Evolutionary conservation across 2,888 invertebrate genomes (phyloP).

Genomic region (Hypsopygia costalis): DNA sequence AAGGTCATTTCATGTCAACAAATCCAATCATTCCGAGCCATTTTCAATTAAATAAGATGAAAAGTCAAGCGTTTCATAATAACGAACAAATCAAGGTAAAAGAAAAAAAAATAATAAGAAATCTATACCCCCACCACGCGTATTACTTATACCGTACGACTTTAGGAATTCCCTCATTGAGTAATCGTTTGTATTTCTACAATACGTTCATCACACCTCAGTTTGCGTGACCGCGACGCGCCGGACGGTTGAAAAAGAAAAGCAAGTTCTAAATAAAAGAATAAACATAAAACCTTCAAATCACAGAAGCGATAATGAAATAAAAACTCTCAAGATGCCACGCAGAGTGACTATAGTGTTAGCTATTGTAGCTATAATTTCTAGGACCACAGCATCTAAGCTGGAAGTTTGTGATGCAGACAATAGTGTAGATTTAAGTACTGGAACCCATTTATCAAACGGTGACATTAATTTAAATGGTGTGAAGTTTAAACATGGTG

Average conservation of each 20-base stretch:
- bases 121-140: too few relatives aligned
- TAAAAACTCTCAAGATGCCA: slow-evolving; percentile 18
- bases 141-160: too few relatives aligned
- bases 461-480: slow-evolving; percentile 33
- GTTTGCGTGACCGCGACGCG: slow-evolving; percentile 3
- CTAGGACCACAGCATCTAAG: slow-evolving; percentile 10
- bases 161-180: slow-evolving; percentile 42
- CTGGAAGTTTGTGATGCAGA: slow-evolving; percentile 28
- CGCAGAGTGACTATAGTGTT: slow-evolving; percentile 12
- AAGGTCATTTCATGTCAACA: too few relatives aligned
- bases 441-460: slow-evolving; percentile 28
- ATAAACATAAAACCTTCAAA: slow-evolving; percentile 1
- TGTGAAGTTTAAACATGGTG: slow-evolving; percentile 28
- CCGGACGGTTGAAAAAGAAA: slow-evolving; percentile 3
- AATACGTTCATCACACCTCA: slow-evolving; percentile 4
- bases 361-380: slow-evolving; percentile 24
- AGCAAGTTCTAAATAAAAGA: not conserved
- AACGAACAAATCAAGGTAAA: too few relatives aligned
- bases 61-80: too few relatives aligned
- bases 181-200: slow-evolving; percentile 22
- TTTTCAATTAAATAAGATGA: too few relatives aligned
- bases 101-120: too few relatives aligned
- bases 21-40: too few relatives aligned
- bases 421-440: slow-evolving; percentile 37
- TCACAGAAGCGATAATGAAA: not conserved